Percentiles rank a stretch among this genome's conserved stretches.
phyloP scores from a whole-genome alignment of 2,888 invertebrate genomes.

The Watsonalla cultraria region DNA sequence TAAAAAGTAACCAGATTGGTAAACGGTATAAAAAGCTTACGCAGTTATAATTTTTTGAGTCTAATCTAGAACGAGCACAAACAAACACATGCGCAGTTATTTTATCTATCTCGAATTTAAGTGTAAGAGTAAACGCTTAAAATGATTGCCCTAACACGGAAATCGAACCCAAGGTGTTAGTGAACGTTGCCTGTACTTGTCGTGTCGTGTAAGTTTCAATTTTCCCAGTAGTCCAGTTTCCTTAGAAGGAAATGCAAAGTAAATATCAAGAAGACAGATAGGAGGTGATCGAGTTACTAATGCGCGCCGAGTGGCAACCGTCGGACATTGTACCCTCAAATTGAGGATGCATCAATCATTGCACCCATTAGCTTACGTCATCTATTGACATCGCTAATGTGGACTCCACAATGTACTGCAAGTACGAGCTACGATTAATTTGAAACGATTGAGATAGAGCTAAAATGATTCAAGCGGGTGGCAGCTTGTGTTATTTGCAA shows the following conservation, averaged over 20 bases:
- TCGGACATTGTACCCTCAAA: constrained; percentile 11
- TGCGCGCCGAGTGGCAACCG: constrained; percentile 13
- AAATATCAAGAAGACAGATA: constrained; percentile 22
- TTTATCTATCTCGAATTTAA: too few species aligned
- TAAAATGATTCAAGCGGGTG: too few species aligned
- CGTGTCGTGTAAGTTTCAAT: neutral
- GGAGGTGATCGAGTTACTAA: constrained; percentile 25
- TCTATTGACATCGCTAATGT: neutral
- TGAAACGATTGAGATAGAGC: neutral
- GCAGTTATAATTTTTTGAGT: too few species aligned
- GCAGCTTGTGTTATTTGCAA: too few species aligned
- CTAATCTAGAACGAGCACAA: too few species aligned
- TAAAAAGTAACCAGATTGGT: too few species aligned
- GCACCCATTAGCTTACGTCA: constrained; percentile 11
- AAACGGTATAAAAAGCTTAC: too few species aligned
- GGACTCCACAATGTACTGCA: neutral
- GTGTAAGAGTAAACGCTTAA: too few species aligned
- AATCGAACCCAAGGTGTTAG: too few species aligned
- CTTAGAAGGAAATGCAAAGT: constrained; percentile 15
- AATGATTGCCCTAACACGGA: too few species aligned
- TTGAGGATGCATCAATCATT: constrained; percentile 25
- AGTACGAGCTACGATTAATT: neutral
- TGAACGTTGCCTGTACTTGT: too few species aligned
- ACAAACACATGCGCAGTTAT: too few species aligned
- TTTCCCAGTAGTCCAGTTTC: neutral